These are phyloP conservation scores for Siderastrea siderea DNA, from an alignment of 92 coral and sea anemone genomes.

Conservation along the genomic window DNA sequence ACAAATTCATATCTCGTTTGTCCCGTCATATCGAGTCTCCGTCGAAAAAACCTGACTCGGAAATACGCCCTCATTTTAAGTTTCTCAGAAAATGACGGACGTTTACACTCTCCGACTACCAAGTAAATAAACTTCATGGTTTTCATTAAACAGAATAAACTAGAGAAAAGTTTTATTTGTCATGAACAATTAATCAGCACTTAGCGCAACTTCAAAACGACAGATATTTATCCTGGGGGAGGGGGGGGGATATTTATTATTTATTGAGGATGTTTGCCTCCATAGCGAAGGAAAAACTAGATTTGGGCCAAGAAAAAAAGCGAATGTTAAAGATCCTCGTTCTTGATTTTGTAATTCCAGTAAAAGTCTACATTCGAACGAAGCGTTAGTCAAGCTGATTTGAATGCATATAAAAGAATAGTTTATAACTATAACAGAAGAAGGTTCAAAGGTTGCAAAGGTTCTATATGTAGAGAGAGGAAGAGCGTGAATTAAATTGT, in stretches of 20 bases:
- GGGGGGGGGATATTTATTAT: too few relatives aligned
- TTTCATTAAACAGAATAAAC: slow-evolving; percentile 7
- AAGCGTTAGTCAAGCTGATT: too few relatives aligned
- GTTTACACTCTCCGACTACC: neutral
- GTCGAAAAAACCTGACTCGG: neutral
- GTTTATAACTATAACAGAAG: too few relatives aligned
- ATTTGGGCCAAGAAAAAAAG: neutral
- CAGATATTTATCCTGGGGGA: neutral
- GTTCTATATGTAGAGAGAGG: too few relatives aligned
- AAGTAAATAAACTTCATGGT: neutral
- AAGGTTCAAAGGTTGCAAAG: too few relatives aligned
- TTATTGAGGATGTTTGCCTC: neutral
- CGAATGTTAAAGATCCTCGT: too few relatives aligned
- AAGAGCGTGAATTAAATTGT: too few relatives aligned
- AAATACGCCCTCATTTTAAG: neutral
- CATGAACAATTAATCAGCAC: neutral
- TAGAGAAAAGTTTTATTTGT: neutral
- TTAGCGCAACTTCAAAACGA: neutral
- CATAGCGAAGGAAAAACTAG: neutral
- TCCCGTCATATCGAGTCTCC: neutral
- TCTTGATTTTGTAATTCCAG: too few relatives aligned
- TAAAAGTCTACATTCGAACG: too few relatives aligned
- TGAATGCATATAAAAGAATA: too few relatives aligned
- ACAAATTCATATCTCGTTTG: neutral
- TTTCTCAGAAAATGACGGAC: neutral